Percentiles rank a stretch among this genome's conserved stretches.
phyloP scores from a whole-genome alignment of 2,888 invertebrate species.

The Ferrisia virgata region DNA sequence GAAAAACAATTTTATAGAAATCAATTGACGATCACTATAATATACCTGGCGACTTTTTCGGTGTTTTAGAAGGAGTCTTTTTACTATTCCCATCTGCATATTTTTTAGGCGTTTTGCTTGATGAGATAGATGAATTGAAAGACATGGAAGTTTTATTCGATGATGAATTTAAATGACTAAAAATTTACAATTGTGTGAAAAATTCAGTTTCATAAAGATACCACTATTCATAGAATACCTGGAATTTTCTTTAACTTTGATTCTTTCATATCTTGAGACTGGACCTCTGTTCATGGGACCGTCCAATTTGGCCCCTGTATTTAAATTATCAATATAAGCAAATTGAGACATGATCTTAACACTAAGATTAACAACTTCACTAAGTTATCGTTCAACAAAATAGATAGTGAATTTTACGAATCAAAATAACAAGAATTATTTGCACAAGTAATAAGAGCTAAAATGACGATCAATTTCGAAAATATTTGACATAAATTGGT shows the following conservation, averaged over 20 bases:
- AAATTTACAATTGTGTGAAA: background rate
- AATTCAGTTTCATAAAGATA: slow-evolving; percentile 16
- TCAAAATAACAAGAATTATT: background rate
- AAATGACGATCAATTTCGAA: background rate
- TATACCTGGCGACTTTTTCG: slow-evolving; percentile 66
- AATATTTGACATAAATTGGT: background rate
- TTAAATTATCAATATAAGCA: slow-evolving; percentile 75
- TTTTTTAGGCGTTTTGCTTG: slow-evolving; percentile 50
- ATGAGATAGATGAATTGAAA: slow-evolving; percentile 51
- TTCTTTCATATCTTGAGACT: slow-evolving; percentile 74
- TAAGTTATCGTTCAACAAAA: background rate
- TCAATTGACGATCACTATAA: slow-evolving; percentile 24
- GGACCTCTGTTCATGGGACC: slow-evolving; percentile 76
- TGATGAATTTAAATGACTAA: slow-evolving; percentile 58
- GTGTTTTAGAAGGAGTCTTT: slow-evolving; percentile 60
- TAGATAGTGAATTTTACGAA: background rate
- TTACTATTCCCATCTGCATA: slow-evolving; percentile 53
- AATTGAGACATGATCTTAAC: slow-evolving; percentile 59
- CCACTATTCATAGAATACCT: slow-evolving; percentile 48
- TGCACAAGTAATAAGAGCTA: background rate
- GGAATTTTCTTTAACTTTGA: slow-evolving; percentile 63
- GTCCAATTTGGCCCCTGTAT: slow-evolving; percentile 72
- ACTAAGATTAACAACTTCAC: background rate
- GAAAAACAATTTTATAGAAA: background rate
- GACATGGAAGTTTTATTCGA: slow-evolving; percentile 57